Evolutionary conservation across 1,140 invertebrate species (phyloP), one percentile per base, ranked within the genome.

Genomic region (Copidosoma floridanum): DNA sequence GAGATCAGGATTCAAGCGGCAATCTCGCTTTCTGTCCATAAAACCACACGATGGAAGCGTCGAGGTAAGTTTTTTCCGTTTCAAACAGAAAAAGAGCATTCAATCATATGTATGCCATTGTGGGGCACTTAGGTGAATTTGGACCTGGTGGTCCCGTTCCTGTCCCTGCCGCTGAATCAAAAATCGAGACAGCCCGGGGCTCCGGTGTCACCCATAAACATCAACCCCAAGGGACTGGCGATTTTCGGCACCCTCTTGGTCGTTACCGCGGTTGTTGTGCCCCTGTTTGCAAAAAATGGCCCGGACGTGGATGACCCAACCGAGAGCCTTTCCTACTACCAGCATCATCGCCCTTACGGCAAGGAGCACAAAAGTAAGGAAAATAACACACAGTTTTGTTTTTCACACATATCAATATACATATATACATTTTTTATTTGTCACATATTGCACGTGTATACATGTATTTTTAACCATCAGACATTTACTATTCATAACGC

Each of bases 61-160:
- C 38, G 63, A 69, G 11, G 75, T 75, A 50, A 75, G 71, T 68
- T 46, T 27, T 51, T 50, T 35, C 14, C n/a, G 10, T 2, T 1
- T 47, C 23, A 4, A n/a, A 43, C 16, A 43, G 8, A 21, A 21
- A n/a, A n/a, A n/a, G n/a, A n/a, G n/a, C n/a, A n/a, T n/a, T n/a
- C n/a, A n/a, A n/a, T n/a, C n/a, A n/a, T n/a, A n/a, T n/a, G n/a
- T n/a, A n/a, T n/a, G n/a, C n/a, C n/a, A n/a, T n/a, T n/a, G n/a
- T n/a, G n/a, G n/a, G n/a, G n/a, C n/a, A n/a, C 65, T 1, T 32
- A 78, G 77, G 64, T 79, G 10, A 71, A 70, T 51, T 68, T 75
- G 57, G 65, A 76, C 14, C 59, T 79, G 6, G 67, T 70, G 0
- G 64, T 79, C 10, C 77, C 77, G 10, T 78, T 79, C 24, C 21